Evolutionary conservation across 2,797 vertebrate genomes (phyloP).

Genomic region (Pseudopleuronectes americanus): DNA sequence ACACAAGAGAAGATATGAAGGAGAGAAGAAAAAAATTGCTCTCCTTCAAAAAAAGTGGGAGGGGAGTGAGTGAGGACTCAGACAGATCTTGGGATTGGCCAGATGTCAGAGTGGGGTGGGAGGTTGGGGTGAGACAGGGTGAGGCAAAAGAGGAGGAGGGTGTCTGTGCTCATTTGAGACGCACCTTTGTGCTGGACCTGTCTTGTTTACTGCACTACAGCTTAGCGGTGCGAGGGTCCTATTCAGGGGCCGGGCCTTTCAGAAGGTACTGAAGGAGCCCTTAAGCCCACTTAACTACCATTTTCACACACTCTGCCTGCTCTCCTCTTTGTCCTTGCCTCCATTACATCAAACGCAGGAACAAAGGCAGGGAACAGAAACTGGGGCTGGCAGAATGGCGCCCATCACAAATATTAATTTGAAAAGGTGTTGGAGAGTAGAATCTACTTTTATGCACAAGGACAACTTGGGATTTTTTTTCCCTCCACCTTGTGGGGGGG

Average conservation of each 20-base stretch:
- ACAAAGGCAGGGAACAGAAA: slow-evolving; percentile 99
- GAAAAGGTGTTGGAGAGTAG: slow-evolving; percentile 99
- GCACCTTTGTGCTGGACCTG: slow-evolving; percentile 99
- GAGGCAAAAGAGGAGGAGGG: slow-evolving; percentile 87
- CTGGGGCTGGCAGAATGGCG: slow-evolving; percentile 97
- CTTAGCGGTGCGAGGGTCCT: slow-evolving; percentile 99
- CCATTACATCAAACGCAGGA: slow-evolving; percentile 99
- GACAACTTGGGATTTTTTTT: slow-evolving; percentile 99
- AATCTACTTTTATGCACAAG: slow-evolving; percentile 99
- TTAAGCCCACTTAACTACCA: slow-evolving; percentile 99
- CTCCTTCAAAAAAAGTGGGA: slow-evolving; percentile 40
- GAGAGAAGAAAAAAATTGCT: slow-evolving; percentile 33
- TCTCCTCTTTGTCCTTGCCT: slow-evolving; percentile 99
- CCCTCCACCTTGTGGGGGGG: slow-evolving; percentile 69
- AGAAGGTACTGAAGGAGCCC: slow-evolving; percentile 99
- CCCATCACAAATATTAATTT: slow-evolving; percentile 99
- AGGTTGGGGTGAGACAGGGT: slow-evolving; percentile 72
- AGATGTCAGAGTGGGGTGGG: slow-evolving; percentile 96
- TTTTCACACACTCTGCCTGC: slow-evolving; percentile 99
- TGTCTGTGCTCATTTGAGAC: slow-evolving; percentile 99
- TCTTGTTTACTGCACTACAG: slow-evolving; percentile 99
- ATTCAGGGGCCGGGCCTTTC: slow-evolving; percentile 98
- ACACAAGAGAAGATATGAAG: slow-evolving; percentile 76
- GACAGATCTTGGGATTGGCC: slow-evolving; percentile 96
- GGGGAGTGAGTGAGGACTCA: slow-evolving; percentile 73